Conservation (phyloP, 2,888 invertebrate species). For the Cheiracanthium punctorium region DNA sequence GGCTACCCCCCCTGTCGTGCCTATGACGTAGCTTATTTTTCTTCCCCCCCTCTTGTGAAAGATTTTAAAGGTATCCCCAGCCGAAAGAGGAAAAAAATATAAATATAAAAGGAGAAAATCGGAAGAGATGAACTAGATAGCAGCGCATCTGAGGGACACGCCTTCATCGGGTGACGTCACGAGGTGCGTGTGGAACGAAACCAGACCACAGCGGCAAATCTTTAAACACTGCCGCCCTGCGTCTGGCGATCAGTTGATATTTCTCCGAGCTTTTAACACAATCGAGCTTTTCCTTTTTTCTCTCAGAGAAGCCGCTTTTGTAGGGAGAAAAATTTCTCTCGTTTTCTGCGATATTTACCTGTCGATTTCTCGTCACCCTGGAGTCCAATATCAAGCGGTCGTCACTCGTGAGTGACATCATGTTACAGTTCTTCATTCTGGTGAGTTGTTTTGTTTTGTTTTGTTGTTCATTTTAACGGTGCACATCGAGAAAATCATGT, state of each 20-base stretch:
- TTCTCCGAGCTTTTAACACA: neutral
- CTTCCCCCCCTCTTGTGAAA: too few species aligned
- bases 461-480: too few species aligned
- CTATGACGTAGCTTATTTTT: too few species aligned
- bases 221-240: neutral
- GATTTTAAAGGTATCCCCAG: too few species aligned
- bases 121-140: neutral
- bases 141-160: constrained; percentile 18
- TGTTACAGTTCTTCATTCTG: constrained; percentile 62
- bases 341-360: neutral
- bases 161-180: constrained; percentile 43
- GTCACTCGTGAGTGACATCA: constrained; percentile 64
- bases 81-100: too few species aligned
- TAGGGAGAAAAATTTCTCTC: neutral
- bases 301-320: neutral
- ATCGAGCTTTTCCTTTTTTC: too few species aligned
- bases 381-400: constrained; percentile 40
- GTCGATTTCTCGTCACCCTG: constrained; percentile 31
- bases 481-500: too few species aligned
- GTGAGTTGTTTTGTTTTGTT: constrained; percentile 33
- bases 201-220: constrained; percentile 31
- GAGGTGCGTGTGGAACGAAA: constrained; percentile 6
- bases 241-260: neutral
- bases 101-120: neutral
- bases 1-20: too few species aligned